Evolutionary conservation across 2,888 invertebrate genomes (phyloP), one percentile per base, ranked within the genome.

Genomic region (Dioctria linearis): DNA sequence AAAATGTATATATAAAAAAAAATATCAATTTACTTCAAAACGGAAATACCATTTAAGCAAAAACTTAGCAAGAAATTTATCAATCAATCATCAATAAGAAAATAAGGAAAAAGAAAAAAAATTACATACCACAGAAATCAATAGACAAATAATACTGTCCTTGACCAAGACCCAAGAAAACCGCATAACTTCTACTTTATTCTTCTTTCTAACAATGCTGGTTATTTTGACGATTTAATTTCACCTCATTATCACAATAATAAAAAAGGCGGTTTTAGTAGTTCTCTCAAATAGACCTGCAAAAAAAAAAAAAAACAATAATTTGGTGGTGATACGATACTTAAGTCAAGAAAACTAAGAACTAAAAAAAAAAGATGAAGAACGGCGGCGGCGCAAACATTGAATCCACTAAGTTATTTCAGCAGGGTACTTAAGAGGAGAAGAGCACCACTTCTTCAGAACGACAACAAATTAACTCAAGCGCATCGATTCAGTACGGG

Each of bases 391-490:
- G 42, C 43, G 13, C 8, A 13, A 67, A 46, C 46, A 65, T 46
- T n/a, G 42, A 67, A 67, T 0, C 25, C 25, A 25, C 67, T 13
- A 67, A 67, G 67, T 67, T 67, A 67, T 67, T 43, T 67, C 67
- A 67, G 11, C 65, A 65, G n/a, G 66, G 39, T 40, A 67, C 43
- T 67, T 67, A 25, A 46, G 67, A 42, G 43, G 67, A 49, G 67
- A 25, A 46, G 67, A 42, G 43, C 42, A 49, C 42, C 43, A 46
- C 67, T 67, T 67, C 67, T 67, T 67, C 42, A 67, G 43, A 75
- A 75, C 57, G 78, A 51, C 65, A 65, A 40, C 78, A 51, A 78
- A 65, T 78, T 66, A 76, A 76, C 42, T 80, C 76, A 80, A 54
- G 80, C 80, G 67, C 65, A 73, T 75, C 80, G 63, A 54, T 75